Conservation (phyloP, 1,140 invertebrate species). For the Drosophila willistoni region DNA sequence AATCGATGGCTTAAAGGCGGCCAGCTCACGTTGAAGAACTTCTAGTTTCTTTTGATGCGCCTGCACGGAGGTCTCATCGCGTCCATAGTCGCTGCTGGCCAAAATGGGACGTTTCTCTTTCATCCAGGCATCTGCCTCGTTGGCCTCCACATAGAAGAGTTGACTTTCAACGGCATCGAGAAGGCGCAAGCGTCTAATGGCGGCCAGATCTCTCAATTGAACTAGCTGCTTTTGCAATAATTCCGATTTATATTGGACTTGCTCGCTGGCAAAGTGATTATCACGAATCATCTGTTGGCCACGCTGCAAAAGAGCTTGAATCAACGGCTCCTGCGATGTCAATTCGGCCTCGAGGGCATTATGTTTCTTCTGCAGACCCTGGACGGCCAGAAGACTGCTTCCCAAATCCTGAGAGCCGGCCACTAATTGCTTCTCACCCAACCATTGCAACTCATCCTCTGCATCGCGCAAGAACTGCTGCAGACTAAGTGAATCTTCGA, state of each 20-base stretch:
- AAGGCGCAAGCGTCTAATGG: constrained; percentile 88
- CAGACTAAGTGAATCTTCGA: constrained; percentile 93
- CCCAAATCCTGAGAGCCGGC: constrained; percentile 91
- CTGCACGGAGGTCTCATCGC: constrained; percentile 94
- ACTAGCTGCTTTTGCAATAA: constrained; percentile 86
- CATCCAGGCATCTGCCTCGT: constrained; percentile 94
- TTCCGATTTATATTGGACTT: constrained; percentile 85
- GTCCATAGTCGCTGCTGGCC: constrained; percentile 90
- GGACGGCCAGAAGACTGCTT: constrained; percentile 92
- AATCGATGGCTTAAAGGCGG: constrained; percentile 88
- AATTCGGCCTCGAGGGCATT: constrained; percentile 93
- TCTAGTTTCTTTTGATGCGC: constrained; percentile 92
- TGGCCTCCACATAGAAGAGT: constrained; percentile 93
- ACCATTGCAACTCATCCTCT: constrained; percentile 93
- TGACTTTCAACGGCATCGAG: constrained; percentile 94
- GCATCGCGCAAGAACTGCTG: constrained; percentile 94
- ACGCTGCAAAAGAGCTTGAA: constrained; percentile 88
- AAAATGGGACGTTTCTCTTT: constrained; percentile 91
- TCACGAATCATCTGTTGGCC: constrained; percentile 91
- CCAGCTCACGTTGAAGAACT: constrained; percentile 91
- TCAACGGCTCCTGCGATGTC: constrained; percentile 90
- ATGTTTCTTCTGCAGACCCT: constrained; percentile 98
- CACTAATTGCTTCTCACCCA: constrained; percentile 92
- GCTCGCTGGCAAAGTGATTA: constrained; percentile 91
- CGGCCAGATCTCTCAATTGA: constrained; percentile 88